Evolutionary conservation across 2,113 vertebrate species (phyloP).

Genomic region (Meles meles): DNA sequence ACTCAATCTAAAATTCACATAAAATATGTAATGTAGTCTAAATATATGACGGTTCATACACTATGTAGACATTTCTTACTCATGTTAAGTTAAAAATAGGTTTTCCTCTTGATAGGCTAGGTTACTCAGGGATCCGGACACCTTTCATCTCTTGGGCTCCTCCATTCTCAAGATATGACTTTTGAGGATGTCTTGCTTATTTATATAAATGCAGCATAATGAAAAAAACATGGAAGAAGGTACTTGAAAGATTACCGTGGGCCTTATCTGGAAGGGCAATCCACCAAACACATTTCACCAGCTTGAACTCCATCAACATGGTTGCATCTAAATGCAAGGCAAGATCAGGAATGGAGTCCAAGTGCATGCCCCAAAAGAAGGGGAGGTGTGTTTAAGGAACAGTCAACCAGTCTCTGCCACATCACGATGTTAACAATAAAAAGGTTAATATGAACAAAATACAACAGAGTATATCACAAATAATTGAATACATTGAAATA

Average conservation of each 20-base stretch:
- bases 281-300: neutral
- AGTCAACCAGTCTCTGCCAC: neutral
- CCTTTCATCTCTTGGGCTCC: neutral
- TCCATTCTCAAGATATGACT: neutral
- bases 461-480: neutral
- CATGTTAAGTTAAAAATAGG: neutral
- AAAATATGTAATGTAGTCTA: neutral
- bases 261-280: neutral
- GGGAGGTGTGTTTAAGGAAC: neutral
- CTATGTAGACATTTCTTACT: neutral
- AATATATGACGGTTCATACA: neutral
- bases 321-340: neutral
- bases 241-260: neutral
- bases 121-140: neutral
- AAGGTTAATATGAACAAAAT: neutral
- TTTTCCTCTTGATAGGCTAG: neutral
- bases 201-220: neutral
- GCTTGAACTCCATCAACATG: neutral
- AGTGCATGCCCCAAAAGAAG: neutral
- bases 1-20: neutral
- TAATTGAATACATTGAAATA: neutral
- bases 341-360: neutral
- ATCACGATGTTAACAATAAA: neutral
- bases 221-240: neutral
- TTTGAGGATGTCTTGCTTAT: neutral